Conservation (phyloP, 2,113 vertebrate species). For the Chaetodon auriga region DNA sequence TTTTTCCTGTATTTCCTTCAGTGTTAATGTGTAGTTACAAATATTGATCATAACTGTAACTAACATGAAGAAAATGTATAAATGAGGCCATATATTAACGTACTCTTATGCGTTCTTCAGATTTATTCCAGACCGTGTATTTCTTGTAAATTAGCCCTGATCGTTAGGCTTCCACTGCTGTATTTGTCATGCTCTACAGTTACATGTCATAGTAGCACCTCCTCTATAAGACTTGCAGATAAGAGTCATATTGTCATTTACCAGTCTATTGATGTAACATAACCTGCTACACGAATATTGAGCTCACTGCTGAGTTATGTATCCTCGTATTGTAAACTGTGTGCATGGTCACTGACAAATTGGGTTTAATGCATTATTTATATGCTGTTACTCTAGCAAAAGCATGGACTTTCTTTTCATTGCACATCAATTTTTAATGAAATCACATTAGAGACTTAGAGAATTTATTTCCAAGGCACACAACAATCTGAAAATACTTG, state of each 20-base stretch:
- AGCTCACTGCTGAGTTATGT: not conserved
- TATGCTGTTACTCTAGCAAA: constrained; percentile 15
- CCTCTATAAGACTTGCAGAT: constrained; percentile 7
- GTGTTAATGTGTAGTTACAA: too few species aligned
- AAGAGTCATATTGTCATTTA: not conserved
- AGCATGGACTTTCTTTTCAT: constrained; percentile 31
- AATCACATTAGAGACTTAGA: not conserved
- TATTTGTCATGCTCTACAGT: not conserved
- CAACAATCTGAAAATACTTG: too few species aligned
- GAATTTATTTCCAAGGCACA: not conserved
- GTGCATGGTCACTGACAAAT: constrained; percentile 10
- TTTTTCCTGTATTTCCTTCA: too few species aligned
- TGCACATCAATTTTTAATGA: too few species aligned
- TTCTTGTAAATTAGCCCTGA: constrained; percentile 4
- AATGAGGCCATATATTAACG: not conserved
- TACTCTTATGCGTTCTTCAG: too few species aligned
- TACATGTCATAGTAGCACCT: not conserved
- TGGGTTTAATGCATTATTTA: constrained; percentile 35
- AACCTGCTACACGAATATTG: not conserved
- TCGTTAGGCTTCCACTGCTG: not conserved
- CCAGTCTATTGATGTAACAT: not conserved
- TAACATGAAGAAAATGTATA: too few species aligned
- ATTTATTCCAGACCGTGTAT: not conserved
- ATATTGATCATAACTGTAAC: too few species aligned
- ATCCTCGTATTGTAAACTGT: not conserved